Conservation (phyloP, 1,140 invertebrate genomes). For the Coenobita brevimanus region DNA sequence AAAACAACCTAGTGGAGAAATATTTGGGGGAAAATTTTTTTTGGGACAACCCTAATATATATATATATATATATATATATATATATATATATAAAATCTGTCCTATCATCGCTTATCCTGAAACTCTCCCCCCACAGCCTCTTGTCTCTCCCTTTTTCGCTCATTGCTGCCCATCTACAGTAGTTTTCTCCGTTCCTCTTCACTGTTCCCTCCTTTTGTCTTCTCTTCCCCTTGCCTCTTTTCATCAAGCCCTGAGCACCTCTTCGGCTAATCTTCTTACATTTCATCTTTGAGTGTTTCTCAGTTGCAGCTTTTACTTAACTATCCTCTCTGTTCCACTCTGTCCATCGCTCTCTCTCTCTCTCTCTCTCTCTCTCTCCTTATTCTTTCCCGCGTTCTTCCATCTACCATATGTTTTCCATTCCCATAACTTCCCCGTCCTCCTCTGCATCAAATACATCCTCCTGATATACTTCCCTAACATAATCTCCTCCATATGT, state of each 20-base stretch:
- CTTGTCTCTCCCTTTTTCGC: neutral
- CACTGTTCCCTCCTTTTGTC: neutral
- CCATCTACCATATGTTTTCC: too few relatives aligned
- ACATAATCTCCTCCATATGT: neutral
- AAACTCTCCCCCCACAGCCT: neutral
- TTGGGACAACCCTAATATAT: too few relatives aligned
- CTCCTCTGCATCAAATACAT: neutral
- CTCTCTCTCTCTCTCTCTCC: neutral
- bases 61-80: too few relatives aligned
- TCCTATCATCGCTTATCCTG: too few relatives aligned
- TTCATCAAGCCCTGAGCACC: too few relatives aligned
- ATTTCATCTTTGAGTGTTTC: too few relatives aligned
- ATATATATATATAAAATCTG: too few relatives aligned
- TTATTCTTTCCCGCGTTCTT: too few relatives aligned
- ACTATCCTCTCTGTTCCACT: neutral
- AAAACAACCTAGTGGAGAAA: too few relatives aligned
- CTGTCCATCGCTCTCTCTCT: neutral
- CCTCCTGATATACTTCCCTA: neutral
- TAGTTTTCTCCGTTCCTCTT: neutral
- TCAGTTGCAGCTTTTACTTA: neutral
- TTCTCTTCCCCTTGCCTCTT: neutral
- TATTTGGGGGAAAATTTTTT: too few relatives aligned
- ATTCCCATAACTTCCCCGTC: neutral
- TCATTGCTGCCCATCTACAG: neutral
- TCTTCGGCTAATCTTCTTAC: too few relatives aligned